Conservation (phyloP, 1,140 invertebrate genomes). For the Linepithema humile region DNA sequence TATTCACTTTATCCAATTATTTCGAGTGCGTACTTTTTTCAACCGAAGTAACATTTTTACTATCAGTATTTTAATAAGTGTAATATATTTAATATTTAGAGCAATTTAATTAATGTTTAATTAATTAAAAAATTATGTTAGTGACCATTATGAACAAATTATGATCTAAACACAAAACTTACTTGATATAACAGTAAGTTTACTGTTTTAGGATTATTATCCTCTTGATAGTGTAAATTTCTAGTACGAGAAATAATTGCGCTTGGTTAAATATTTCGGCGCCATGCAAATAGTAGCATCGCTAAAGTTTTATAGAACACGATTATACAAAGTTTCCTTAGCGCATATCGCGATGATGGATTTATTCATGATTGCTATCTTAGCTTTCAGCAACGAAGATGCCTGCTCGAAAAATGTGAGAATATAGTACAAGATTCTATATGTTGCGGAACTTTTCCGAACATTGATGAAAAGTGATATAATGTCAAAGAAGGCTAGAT, state of each 20-base stretch:
- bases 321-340: constrained; percentile 16
- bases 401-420: neutral
- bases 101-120: neutral
- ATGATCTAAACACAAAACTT: neutral
- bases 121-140: neutral
- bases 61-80: neutral
- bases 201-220: neutral
- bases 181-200: too few relatives aligned
- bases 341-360: neutral
- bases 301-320: neutral
- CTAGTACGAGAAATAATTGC: neutral
- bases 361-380: neutral
- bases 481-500: constrained; percentile 1
- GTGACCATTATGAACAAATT: neutral
- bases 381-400: neutral
- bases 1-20: neutral
- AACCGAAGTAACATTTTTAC: neutral
- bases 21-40: neutral
- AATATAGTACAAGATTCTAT: neutral
- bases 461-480: neutral
- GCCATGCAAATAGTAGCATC: neutral
- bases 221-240: neutral
- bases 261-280: neutral
- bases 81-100: neutral
- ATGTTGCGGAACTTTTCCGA: neutral